Percentiles rank a stretch among this genome's conserved stretches.
phyloP scores from a whole-genome alignment of 2,888 invertebrate genomes.

The Norana najaformis region DNA sequence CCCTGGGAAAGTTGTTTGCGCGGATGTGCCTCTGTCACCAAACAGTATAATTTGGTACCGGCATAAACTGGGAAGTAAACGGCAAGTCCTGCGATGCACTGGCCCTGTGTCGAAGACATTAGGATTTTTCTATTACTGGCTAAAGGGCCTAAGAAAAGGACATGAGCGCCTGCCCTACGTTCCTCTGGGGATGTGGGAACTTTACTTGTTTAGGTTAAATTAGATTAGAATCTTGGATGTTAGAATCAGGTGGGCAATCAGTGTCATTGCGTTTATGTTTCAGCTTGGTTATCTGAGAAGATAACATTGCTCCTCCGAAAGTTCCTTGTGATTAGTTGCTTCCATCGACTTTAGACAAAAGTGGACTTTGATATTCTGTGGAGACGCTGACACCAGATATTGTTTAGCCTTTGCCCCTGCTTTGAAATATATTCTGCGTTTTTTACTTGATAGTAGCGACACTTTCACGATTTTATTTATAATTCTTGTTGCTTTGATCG shows the following conservation, averaged over 20 bases:
- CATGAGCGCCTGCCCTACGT: no score
- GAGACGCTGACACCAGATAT: neutral
- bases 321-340: neutral
- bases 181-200: no score
- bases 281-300: neutral
- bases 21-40: no score
- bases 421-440: neutral
- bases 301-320: neutral
- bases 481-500: neutral
- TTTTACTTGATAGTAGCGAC: neutral
- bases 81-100: no score
- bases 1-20: no score
- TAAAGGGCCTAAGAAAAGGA: no score
- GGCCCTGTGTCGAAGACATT: no score
- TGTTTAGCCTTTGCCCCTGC: slow-evolving; percentile 13
- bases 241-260: neutral
- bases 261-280: neutral
- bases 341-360: neutral
- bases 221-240: no score
- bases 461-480: neutral
- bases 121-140: no score
- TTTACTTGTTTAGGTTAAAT: no score
- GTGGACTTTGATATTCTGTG: neutral
- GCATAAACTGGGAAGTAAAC: no score
- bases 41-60: no score